phyloP scores from a whole-genome alignment of 2,797 vertebrate species.

The Amniataba percoides region DNA sequence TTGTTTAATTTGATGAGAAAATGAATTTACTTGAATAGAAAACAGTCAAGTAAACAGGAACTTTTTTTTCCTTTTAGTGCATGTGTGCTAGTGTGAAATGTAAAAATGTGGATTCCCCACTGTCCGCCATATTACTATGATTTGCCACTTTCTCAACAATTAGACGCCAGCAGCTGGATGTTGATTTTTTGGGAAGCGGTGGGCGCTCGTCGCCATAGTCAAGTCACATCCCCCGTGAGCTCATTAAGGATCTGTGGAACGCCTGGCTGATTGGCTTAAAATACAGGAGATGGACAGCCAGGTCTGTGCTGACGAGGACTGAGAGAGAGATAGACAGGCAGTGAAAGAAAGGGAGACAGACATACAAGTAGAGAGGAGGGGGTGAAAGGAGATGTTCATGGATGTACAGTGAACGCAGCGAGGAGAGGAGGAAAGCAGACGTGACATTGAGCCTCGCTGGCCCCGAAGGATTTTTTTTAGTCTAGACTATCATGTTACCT shows the following conservation, averaged over 20 bases:
- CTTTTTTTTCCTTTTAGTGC: not conserved
- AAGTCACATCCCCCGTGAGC: conserved; percentile 71
- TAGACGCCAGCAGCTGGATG: conserved; percentile 79
- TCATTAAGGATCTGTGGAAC: conserved; percentile 72
- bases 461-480: conserved; percentile 12
- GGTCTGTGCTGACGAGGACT: conserved; percentile 32
- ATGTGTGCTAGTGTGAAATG: not conserved
- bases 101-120: conserved; percentile 57
- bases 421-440: conserved; percentile 11
- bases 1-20: conserved; percentile 1
- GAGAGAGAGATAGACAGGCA: conserved; percentile 6
- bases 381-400: not conserved
- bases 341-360: not conserved
- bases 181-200: conserved; percentile 70
- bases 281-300: conserved; percentile 59
- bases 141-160: conserved; percentile 79
- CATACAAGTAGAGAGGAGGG: not conserved
- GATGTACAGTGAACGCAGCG: conserved; percentile 19
- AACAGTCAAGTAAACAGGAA: conserved; percentile 21
- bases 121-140: conserved; percentile 69
- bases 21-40: conserved; percentile 2
- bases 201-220: conserved; percentile 60
- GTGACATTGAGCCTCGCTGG: conserved; percentile 21
- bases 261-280: conserved; percentile 73
- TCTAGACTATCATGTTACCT: conserved; percentile 8